These are phyloP conservation scores for Rhizoglyphus robini DNA, from an alignment of 1,140 invertebrate species.

Conservation along the genomic window DNA sequence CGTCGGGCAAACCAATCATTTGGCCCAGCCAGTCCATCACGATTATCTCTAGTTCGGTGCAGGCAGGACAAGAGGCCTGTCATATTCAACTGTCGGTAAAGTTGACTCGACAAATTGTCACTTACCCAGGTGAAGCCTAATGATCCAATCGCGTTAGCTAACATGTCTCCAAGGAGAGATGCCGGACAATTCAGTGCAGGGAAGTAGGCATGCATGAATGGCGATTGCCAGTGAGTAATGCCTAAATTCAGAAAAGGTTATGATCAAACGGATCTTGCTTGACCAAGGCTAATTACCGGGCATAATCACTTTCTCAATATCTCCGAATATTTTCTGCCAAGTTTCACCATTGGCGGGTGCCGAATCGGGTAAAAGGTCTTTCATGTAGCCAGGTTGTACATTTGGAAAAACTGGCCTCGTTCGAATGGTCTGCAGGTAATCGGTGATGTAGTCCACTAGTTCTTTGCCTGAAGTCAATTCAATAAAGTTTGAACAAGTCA, in stretches of 20 bases:
- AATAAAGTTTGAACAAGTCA: neutral
- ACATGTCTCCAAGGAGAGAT: constrained; percentile 69
- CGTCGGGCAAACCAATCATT: constrained; percentile 63
- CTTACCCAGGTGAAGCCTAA: constrained; percentile 73
- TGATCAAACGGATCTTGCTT: constrained; percentile 24
- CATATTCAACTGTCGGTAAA: neutral
- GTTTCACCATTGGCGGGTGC: constrained; percentile 35
- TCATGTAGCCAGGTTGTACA: constrained; percentile 44
- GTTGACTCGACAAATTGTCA: neutral
- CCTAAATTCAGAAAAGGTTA: too few species aligned
- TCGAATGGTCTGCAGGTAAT: constrained; percentile 51
- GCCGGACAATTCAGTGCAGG: constrained; percentile 88
- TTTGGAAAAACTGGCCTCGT: constrained; percentile 43
- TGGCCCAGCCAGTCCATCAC: constrained; percentile 92
- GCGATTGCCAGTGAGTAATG: constrained; percentile 88
- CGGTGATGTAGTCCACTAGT: constrained; percentile 35
- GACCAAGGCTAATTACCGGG: too few species aligned
- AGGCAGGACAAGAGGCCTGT: constrained; percentile 67
- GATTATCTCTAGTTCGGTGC: constrained; percentile 84
- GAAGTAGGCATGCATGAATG: constrained; percentile 85
- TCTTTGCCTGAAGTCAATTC: too few species aligned
- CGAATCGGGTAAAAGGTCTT: constrained; percentile 31
- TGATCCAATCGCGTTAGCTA: constrained; percentile 62
- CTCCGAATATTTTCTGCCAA: constrained; percentile 40
- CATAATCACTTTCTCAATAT: constrained; percentile 44